Evolutionary conservation across 2,113 vertebrate species (phyloP).

Genomic region (Pardalotus punctatus): DNA sequence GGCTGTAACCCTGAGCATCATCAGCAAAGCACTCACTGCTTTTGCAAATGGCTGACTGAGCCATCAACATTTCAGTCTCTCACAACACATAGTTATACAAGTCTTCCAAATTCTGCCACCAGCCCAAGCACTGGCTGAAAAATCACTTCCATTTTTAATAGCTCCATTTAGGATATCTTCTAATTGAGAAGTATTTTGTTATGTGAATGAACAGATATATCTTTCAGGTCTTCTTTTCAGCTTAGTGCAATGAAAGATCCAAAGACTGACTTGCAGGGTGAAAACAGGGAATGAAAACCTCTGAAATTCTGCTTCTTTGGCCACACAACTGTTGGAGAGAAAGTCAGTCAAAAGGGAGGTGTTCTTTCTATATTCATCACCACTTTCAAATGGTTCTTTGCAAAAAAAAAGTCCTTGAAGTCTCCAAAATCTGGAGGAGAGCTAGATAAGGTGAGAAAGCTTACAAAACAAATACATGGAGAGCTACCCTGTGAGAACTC

Average conservation of each 20-base stretch:
- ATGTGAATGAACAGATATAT: not conserved
- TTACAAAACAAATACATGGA: not conserved
- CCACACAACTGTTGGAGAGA: not conserved
- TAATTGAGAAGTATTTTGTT: not conserved
- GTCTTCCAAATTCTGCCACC: not conserved
- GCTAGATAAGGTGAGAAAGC: not conserved
- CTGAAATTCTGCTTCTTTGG: not conserved
- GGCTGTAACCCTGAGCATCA: not conserved
- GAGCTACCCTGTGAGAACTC: not conserved
- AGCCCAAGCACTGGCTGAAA: rapidly evolving
- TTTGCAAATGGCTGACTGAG: not conserved
- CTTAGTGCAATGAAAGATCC: not conserved
- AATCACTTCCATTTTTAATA: not conserved
- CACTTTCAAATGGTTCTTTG: not conserved
- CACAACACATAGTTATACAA: not conserved
- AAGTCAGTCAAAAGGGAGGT: not conserved
- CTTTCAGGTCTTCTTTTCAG: not conserved
- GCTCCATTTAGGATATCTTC: not conserved
- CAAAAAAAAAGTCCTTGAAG: not conserved
- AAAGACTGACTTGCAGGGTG: not conserved
- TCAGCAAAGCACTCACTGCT: not conserved
- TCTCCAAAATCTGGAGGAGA: not conserved
- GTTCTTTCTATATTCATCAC: not conserved
- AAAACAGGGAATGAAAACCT: not conserved
- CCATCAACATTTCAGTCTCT: not conserved